Evolutionary conservation across 2,113 vertebrate species (phyloP), one percentile per base, ranked within the genome.

Genomic region (Clarias gariepinus): DNA sequence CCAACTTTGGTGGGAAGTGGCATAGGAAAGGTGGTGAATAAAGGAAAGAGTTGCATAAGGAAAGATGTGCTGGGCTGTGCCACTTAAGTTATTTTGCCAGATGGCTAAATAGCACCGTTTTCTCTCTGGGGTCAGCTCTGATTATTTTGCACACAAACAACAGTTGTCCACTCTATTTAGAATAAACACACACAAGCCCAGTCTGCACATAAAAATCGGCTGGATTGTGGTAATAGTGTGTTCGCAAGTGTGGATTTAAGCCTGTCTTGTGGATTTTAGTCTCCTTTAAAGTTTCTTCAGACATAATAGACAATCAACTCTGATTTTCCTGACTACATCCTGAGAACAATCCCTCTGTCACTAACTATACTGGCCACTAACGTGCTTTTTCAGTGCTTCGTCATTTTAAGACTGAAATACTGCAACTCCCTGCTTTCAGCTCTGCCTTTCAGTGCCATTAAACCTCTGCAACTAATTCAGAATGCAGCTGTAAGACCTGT

Each of bases 61-160:
- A 52, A 82, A 52, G 61, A 66, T 66, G 41, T 82, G 21, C 60
- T n/a, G 36, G 36, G 80, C 52, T 41, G 41, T 82, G 81, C 36
- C 36, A 66, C 30, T 61, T 25, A 21, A 58, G 33, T 60, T 41
- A 33, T 61, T 19, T 41, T 9, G 13, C 81, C 81, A 82, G 81
- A 82, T 82, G 81, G 81, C 81, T 66, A 66, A 61, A 82, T 82
- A 82, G 61, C 25, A 66, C 25, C 63, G 52, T 41, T 28, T 63
- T 81, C 80, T 81, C 80, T 63, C 58, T 25, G 36, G 60, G 80
- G 80, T 81, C 79, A 64, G 60, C 81, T 66, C 15, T 66, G 25
- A 10, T 82, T 18, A 82, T 66, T 66, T 66, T 66, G 61, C 61
- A 82, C 61, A 64, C 36, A 66, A n/a, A 53, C 36, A 81, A 82